A percentile compares a stretch with the other conserved stretches of the same genome.
phyloP scores from a whole-genome alignment of 2,113 vertebrate genomes.

The Bothrops jararaca region DNA sequence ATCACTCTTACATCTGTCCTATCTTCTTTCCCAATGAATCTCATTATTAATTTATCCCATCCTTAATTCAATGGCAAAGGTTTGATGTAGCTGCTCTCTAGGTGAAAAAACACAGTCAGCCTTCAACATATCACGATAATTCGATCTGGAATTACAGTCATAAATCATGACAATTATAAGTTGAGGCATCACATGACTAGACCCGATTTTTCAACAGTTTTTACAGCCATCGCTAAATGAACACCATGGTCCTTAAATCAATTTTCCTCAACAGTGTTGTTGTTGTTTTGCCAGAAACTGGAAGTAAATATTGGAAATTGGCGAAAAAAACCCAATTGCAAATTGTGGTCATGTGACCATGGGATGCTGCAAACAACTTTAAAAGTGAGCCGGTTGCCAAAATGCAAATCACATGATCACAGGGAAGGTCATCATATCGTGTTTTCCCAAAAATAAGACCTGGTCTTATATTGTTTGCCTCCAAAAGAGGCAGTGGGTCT shows the following conservation, averaged over 20 bases:
- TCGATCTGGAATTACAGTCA: neutral
- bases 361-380: too few species aligned
- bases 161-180: neutral
- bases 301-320: neutral
- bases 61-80: neutral
- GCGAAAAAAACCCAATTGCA: neutral
- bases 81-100: neutral
- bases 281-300: neutral
- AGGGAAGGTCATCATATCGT: neutral
- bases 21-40: neutral
- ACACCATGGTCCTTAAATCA: neutral
- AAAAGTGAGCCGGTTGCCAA: neutral
- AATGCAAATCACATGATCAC: neutral
- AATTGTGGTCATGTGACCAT: neutral
- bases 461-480: too few species aligned
- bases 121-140: neutral
- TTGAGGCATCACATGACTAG: neutral
- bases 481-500: too few species aligned
- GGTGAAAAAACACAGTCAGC: neutral
- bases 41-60: neutral
- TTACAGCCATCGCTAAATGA: neutral
- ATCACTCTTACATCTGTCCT: neutral
- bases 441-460: too few species aligned
- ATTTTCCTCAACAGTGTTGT: neutral
- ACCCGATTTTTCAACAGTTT: neutral